Conservation (phyloP, 2,113 vertebrate species). For the Pionites leucogaster region DNA sequence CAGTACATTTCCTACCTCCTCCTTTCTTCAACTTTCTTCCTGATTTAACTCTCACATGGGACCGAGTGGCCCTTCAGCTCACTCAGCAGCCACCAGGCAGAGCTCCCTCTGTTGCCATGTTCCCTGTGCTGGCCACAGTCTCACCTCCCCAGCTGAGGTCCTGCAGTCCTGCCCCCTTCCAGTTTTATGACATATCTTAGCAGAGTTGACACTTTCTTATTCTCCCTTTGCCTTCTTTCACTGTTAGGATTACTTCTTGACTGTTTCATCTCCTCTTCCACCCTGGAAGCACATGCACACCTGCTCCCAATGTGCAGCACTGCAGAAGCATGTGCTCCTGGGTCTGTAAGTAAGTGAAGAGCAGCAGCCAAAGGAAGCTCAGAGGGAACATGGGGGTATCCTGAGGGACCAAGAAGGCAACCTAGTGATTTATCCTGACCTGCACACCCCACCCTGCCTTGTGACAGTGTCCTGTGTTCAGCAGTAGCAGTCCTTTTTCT, state of each 20-base stretch:
- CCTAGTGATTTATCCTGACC: neutral
- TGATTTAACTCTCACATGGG: neutral
- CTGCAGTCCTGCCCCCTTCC: neutral
- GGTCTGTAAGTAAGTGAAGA: neutral
- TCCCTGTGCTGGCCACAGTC: neutral
- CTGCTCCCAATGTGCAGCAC: neutral
- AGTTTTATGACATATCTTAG: neutral
- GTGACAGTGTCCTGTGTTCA: no score
- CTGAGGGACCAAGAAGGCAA: neutral
- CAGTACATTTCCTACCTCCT: neutral
- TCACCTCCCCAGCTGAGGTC: neutral
- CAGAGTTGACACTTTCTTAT: neutral
- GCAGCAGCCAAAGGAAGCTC: neutral
- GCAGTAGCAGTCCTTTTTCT: no score
- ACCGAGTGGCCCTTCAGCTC: neutral
- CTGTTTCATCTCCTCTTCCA: neutral
- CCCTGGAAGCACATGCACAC: neutral
- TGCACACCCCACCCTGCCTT: neutral
- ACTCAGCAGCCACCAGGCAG: neutral
- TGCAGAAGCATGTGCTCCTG: neutral
- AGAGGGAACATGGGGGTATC: neutral
- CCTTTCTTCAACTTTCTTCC: neutral
- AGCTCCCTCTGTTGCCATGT: neutral
- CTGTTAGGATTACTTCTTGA: neutral
- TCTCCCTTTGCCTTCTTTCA: neutral